Percentiles rank a stretch among this genome's conserved stretches.
Conservation (phyloP, 2,113 vertebrate species). For the Cathartes aura region DNA sequence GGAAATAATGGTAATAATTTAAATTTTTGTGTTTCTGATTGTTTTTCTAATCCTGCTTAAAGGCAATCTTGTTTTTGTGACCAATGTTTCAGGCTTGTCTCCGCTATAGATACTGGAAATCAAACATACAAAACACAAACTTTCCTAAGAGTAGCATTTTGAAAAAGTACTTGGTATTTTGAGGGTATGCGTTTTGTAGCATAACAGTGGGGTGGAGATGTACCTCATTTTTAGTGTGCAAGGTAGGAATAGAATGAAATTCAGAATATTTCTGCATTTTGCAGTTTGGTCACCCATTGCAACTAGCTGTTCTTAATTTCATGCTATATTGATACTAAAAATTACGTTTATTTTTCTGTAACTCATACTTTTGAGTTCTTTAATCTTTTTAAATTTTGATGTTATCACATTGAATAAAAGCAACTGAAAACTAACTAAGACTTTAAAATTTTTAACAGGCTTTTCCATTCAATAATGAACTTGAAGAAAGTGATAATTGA, state of each 20-base stretch:
- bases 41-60: neutral
- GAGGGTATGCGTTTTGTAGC: neutral
- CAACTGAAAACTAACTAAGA: neutral
- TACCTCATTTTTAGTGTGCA: neutral
- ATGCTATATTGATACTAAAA: neutral
- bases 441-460: slow-evolving; percentile 72
- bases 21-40: neutral
- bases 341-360: neutral
- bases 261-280: neutral
- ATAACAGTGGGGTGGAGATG: neutral
- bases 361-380: neutral
- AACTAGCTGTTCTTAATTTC: neutral
- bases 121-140: neutral
- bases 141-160: neutral
- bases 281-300: neutral
- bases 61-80: neutral
- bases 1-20: neutral
- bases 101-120: neutral
- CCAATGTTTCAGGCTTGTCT: neutral
- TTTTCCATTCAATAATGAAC: slow-evolving; percentile 86
- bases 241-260: neutral
- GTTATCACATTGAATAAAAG: neutral
- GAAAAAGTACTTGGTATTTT: neutral
- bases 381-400: neutral
- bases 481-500: slow-evolving; percentile 86